phyloP scores from a whole-genome alignment of 2,113 vertebrate species.

The Ondatra zibethicus region DNA sequence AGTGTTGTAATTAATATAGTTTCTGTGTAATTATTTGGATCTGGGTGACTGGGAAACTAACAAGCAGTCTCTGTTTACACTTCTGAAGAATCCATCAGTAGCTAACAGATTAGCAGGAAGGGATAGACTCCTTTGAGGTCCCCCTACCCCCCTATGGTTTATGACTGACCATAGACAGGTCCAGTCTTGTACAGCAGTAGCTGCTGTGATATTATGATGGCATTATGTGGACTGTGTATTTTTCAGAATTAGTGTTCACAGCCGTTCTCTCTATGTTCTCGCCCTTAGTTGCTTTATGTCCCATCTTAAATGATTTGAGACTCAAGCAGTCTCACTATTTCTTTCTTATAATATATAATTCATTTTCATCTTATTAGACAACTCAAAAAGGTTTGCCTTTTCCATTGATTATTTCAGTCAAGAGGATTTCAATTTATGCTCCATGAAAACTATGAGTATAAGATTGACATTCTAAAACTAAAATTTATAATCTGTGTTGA shows the following conservation, averaged over 20 bases:
- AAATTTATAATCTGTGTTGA: not conserved
- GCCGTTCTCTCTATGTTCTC: not conserved
- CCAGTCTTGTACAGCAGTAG: too few relatives aligned
- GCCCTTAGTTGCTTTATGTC: not conserved
- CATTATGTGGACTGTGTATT: not conserved
- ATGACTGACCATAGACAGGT: not conserved
- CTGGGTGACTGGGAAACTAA: too few relatives aligned
- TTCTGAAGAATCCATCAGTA: not conserved
- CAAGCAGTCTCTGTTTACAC: too few relatives aligned
- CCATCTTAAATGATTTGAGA: not conserved
- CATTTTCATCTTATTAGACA: not conserved
- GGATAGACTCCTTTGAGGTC: not conserved
- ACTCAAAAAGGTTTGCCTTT: not conserved
- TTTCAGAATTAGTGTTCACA: not conserved
- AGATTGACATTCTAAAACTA: slow-evolving; percentile 5
- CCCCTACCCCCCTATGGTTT: not conserved
- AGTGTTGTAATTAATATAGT: too few relatives aligned
- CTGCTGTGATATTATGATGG: not conserved
- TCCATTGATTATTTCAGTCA: not conserved
- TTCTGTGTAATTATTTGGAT: too few relatives aligned
- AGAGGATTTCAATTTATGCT: not conserved
- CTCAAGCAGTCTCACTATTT: not conserved
- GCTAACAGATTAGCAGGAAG: not conserved
- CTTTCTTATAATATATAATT: not conserved
- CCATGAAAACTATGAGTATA: not conserved